Evolutionary conservation across 2,888 invertebrate genomes (phyloP), one percentile per base, ranked within the genome.

Genomic region (Melanostoma mellinum): DNA sequence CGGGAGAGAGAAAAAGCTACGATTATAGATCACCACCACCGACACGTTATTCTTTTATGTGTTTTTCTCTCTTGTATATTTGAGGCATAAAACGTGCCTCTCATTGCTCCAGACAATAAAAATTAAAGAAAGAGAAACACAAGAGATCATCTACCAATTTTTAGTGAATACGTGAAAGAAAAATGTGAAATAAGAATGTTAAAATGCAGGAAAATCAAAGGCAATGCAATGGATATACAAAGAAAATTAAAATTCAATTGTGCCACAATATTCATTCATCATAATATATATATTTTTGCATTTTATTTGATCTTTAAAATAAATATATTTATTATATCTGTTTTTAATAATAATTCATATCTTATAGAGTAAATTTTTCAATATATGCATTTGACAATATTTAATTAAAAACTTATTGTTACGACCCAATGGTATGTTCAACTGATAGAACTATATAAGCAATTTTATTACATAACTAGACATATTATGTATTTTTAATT

Each of bases 271-370:
- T 79, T 79, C 79, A 79, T 84, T 84, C 79, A 69, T 75, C 74
- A 84, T 71, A 76, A 71, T 80, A 80, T 84, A 79, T 80, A 81
- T 75, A 69, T 73, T 69, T 78, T 82, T 82, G 82, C 78, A 82
- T 78, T 82, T 82, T 78, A 63, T 63, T 82, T 82, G 74, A 74
- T 82, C 82, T 58, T 78, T 82, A 69, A 82, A 81, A 81, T 81
- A 81, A 76, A 81, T 81, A 81, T 75, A 78, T 79, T 68, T 76
- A 42, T 53, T 58, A 58, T 40, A 58, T 63, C 40, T 61, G 46
- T 63, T 68, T 60, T 73, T 46, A 10, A 33, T 63, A 36, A 48
- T 63, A 61, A 63, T 76, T 42, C 56, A 73, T 72, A 75, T 50
- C 60, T 72, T 74, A 82, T 73, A 82, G 72, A 63, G 33, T 73